Evolutionary conservation across 1,140 invertebrate species (phyloP), one percentile per base, ranked within the genome.

Genomic region (Stegodyphus mimosarum): DNA sequence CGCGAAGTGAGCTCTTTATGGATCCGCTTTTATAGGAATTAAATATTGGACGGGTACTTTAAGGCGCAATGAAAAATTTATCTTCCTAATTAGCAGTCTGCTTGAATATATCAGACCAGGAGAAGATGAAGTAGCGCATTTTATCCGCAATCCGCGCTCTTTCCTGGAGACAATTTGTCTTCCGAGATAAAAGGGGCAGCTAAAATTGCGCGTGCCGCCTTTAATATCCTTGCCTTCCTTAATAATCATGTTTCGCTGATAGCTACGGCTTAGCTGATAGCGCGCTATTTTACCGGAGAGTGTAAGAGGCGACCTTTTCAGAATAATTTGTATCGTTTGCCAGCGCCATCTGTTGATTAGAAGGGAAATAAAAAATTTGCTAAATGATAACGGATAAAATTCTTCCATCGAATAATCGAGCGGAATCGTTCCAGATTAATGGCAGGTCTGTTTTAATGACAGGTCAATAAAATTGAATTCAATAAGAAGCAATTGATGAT

Each of bases 11-110:
- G 49, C 70, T 74, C 71, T 69, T 73, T 73, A 74, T 50, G 60
- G 50, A 83, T 72, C 79, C 70, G 64, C 79, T 83, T 73, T 83
- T 83, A 83, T 83, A 83, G 79, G 79, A 83, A 83, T 83, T 83
- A 83, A 83, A 83, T 83, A 83, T 83, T 71, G 55, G 79, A 83
- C 79, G 79, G 79, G 79, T 73, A 60, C 79, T 64, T 73, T 73
- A 83, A 83, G 79, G 60, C 70, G 69, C 79, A 83, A 83, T 83
- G 79, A 83, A 83, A 83, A 83, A 83, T 83, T 83, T 83, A 83
- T 83, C 79, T 83, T 74, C 79, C 79, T 83, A 83, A 83, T 83
- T 83, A 83, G 79, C 79, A 73, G 79, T 73, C 63, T 10, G 79
- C 70, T 69, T 80, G 77, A 53, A 80, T 80, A 80, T 80, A 80